Percentiles rank a stretch among this genome's conserved stretches.
Conservation (phyloP, 2,888 invertebrate genomes). For the Diabrotica balteata region DNA sequence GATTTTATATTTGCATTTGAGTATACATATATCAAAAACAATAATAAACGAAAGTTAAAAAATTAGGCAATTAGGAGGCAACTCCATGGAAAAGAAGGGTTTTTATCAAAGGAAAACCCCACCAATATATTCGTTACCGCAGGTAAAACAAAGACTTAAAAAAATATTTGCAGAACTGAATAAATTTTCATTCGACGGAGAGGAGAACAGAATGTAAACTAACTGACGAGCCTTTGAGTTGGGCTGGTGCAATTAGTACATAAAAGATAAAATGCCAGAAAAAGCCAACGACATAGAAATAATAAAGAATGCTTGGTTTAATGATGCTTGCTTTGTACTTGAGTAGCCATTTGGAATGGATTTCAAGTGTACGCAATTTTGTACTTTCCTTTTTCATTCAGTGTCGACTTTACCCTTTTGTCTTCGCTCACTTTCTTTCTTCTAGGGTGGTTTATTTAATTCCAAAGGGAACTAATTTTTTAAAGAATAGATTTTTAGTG, state of each 20-base stretch:
- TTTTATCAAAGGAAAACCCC: conserved; percentile 21
- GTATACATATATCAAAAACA: conserved; percentile 3
- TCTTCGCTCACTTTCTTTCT: conserved; percentile 29
- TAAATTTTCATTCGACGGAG: conserved; percentile 30
- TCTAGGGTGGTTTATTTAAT: conserved; percentile 15
- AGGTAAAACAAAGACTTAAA: conserved; percentile 32
- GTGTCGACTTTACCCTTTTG: conserved; percentile 32
- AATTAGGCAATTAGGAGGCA: conserved; percentile 17
- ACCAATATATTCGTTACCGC: conserved; percentile 29
- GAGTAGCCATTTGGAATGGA: conserved; percentile 47
- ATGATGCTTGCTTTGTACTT: conserved; percentile 55
- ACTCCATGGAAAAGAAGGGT: conserved; percentile 8
- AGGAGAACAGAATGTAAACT: conserved; percentile 53
- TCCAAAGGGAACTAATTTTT: conserved; percentile 19
- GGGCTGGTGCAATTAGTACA: conserved; percentile 53
- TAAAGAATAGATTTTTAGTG: not conserved
- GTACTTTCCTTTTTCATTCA: conserved; percentile 36
- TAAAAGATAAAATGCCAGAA: conserved; percentile 55
- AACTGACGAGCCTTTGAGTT: conserved; percentile 51
- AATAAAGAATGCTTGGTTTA: conserved; percentile 57
- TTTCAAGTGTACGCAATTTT: conserved; percentile 49
- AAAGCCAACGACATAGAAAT: conserved; percentile 56
- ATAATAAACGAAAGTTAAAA: conserved; percentile 5
- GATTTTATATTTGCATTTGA: conserved; percentile 11
- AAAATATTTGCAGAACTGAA: conserved; percentile 35